A percentile compares a stretch with the other conserved stretches of the same genome.
Conservation (phyloP, 2,797 vertebrate genomes). For the Enteromius fasciolatus region DNA sequence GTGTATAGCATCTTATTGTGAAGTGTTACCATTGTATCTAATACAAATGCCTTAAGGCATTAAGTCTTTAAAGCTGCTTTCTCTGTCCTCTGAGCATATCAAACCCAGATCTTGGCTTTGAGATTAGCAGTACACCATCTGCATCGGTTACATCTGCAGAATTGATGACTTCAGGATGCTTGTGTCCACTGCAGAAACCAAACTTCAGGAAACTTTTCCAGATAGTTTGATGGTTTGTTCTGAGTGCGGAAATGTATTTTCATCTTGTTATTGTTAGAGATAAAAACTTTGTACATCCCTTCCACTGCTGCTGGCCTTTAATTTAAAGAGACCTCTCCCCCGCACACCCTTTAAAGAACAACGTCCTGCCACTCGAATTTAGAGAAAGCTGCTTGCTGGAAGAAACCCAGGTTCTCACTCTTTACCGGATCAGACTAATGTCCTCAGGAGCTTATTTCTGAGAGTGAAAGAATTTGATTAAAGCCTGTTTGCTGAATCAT, state of each 20-base stretch:
- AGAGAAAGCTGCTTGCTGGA: constrained; percentile 51
- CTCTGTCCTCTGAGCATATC: neutral
- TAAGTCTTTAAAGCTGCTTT: neutral
- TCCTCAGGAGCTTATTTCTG: constrained; percentile 49
- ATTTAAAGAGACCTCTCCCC: constrained; percentile 52
- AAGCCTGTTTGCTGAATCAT: constrained; percentile 43
- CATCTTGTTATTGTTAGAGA: constrained; percentile 43
- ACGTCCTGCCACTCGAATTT: constrained; percentile 45
- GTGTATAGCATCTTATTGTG: neutral
- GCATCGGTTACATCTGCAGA: constrained; percentile 22
- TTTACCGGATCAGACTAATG: constrained; percentile 42
- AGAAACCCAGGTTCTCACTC: constrained; percentile 44
- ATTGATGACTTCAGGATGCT: constrained; percentile 32
- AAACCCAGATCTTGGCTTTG: constrained; percentile 11
- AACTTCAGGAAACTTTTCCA: constrained; percentile 9
- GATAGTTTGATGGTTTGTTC: constrained; percentile 3
- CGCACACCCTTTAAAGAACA: constrained; percentile 50
- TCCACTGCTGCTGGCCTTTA: constrained; percentile 45
- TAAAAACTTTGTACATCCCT: constrained; percentile 45
- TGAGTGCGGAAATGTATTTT: constrained; percentile 9
- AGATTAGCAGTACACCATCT: neutral
- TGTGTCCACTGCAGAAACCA: neutral
- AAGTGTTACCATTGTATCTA: neutral
- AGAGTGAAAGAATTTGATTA: constrained; percentile 57
- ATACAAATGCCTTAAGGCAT: neutral